Evolutionary conservation across 2,113 vertebrate genomes (phyloP), one percentile per base, ranked within the genome.

Genomic region (Abramis brama): DNA sequence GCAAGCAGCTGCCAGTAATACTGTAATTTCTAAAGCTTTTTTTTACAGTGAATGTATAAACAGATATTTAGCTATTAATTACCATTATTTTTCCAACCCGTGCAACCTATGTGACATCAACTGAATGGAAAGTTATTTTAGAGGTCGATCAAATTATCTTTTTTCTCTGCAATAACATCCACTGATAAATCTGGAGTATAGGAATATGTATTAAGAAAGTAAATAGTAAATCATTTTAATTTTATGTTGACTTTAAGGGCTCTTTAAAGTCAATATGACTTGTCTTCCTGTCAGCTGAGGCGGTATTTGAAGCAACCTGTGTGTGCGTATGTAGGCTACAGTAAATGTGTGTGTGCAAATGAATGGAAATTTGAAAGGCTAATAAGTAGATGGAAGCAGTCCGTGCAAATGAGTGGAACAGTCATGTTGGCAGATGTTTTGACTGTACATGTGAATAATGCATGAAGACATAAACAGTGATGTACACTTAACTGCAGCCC

Each of bases 391-490:
- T 45, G 27, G 71, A 27, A 36, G 68, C 12, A 62, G 59, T 21
- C 19, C 19, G 19, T 57, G 55, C 19, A 57, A 57, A 57, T 57
- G 59, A 73, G 70, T 73, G 36, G 10, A 73, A n/a, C 70, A 73
- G 68, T 71, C 33, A 59, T 19, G 13, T 43, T 39, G 52, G 68
- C 30, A 81, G 75, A 55, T 23, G 52, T 70, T 82, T 71, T 33
- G 74, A 79, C 80, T 83, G 77, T 73, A 74, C 66, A 74, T 85
- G 82, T 89, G 52, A 86, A 86, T 86, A 85, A 89, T 86, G 79
- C 79, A 81, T 84, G 88, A 81, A 85, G 74, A 79, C 12, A n/a
- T 12, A 82, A 64, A 76, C 73, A 78, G 70, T 82, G 25, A 85
- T 85, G 82, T 77, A 85, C 71, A 82, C 27, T 82, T 85, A 55